A percentile compares a stretch with the other conserved stretches of the same genome.
These are phyloP conservation scores for Pangasius larnaudii DNA, from an alignment of 2,797 vertebrate species.

Conservation along the genomic window DNA sequence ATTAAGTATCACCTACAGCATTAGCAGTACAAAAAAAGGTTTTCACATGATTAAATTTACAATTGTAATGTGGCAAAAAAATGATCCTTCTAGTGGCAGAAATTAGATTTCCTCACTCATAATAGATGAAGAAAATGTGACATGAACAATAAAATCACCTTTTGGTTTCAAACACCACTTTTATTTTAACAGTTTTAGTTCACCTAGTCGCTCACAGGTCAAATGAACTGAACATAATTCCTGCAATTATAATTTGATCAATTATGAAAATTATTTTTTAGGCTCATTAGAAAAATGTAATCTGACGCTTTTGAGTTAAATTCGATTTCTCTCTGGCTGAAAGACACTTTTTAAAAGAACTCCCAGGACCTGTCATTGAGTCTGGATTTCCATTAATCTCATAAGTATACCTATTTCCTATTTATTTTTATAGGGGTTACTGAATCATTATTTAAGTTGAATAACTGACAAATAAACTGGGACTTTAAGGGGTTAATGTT, in stretches of 20 bases:
- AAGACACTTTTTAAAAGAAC: background rate
- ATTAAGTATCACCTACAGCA: background rate
- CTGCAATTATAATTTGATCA: conserved; percentile 32
- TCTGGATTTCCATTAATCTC: background rate
- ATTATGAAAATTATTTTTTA: conserved; percentile 20
- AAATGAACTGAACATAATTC: conserved; percentile 23
- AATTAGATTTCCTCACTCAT: background rate
- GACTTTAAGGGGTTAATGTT: background rate
- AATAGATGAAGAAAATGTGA: conserved; percentile 17
- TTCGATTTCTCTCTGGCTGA: background rate
- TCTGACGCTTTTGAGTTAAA: background rate
- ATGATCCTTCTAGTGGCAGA: background rate
- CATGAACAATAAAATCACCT: conserved; percentile 2
- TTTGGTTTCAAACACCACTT: conserved; percentile 4
- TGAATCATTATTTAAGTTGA: background rate
- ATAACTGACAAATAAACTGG: background rate
- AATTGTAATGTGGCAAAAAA: background rate
- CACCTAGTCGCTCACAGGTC: background rate
- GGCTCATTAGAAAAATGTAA: conserved; percentile 22
- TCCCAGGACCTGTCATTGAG: background rate
- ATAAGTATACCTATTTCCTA: background rate
- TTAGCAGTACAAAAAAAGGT: background rate
- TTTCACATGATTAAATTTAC: background rate
- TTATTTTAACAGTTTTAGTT: background rate
- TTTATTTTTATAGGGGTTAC: background rate